Base-by-base conservation (phyloP, 2,888 invertebrate species). In the Malacosoma neustria region DNA sequence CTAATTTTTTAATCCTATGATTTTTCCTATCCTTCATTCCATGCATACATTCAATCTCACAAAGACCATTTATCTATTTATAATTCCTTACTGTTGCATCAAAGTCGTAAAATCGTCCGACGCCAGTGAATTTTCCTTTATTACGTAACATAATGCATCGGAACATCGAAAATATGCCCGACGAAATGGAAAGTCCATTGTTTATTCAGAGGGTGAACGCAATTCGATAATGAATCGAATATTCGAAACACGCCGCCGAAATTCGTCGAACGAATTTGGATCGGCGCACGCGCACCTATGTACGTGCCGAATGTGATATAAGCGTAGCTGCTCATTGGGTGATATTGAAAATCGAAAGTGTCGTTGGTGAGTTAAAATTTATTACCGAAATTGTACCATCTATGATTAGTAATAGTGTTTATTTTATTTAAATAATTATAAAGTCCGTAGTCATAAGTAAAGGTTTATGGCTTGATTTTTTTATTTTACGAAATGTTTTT, bases 161-260 rank as follows among this genome's bases (percentile, higher is more conserved):
- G 22, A 44, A 63, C 65, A 69, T 67, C 57, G 57, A 54, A 60
- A 54, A 56, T 54, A 51, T 49, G 49, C 37, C 37, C 50, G 57
- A 50, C 49, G 71, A 75, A 80, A 80, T 65, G 54, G 79, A 81
- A 80, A 81, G 76, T 70, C 51, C 49, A 68, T 67, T 51, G 48
- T 49, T 45, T 49, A 60, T 55, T 58, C 51, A 41, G 48, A 52
- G 48, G 46, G 51, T 49, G 45, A 46, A 43, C 39, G 39, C 40
- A 40, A 42, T 45, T 53, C 53, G 47, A 49, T 54, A 53, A 57
- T 52, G 41, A 41, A 59, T 64, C 51, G 50, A 40, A 46, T 50
- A 73, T 72, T 70, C 74, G 53, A 49, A 41, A 39, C 68, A 62
- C 66, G 69, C 41, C 33, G 43, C 43, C 44, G 43, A 48, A 22